Evolutionary conservation across 2,113 vertebrate genomes (phyloP).

Genomic region (Antennarius striatus): DNA sequence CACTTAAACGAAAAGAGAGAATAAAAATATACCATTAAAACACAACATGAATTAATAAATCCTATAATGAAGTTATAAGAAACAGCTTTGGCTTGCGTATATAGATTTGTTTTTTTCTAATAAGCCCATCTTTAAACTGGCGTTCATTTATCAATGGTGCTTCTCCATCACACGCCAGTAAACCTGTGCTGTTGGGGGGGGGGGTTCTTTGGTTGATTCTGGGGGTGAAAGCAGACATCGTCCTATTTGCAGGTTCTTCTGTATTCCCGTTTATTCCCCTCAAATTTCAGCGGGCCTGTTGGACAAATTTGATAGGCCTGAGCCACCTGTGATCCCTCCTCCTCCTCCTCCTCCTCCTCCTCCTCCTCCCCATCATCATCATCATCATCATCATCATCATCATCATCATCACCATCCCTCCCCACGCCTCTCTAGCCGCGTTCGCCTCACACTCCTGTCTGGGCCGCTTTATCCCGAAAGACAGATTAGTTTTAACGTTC

Average conservation of each 20-base stretch:
- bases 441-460: slow-evolving; percentile 43
- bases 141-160: neutral
- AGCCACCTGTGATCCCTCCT: slow-evolving; percentile 44
- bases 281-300: slow-evolving; percentile 40
- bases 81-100: neutral
- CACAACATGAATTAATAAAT: neutral
- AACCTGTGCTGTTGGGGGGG: neutral
- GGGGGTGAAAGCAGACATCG: slow-evolving; percentile 21
- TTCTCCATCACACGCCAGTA: neutral
- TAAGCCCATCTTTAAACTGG: neutral
- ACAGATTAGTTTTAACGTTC: slow-evolving; percentile 3
- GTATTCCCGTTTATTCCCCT: slow-evolving; percentile 1
- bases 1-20: too few species aligned
- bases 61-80: too few species aligned
- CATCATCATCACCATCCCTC: slow-evolving; percentile 7
- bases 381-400: slow-evolving; percentile 9
- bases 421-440: slow-evolving; percentile 32
- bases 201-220: neutral
- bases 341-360: slow-evolving; percentile 34
- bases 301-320: slow-evolving; percentile 63
- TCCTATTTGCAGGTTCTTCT: slow-evolving; percentile 9
- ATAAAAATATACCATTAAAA: too few species aligned
- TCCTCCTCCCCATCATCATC: slow-evolving; percentile 25
- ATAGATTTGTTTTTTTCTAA: neutral
- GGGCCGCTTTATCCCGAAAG: slow-evolving; percentile 48